phyloP scores from a whole-genome alignment of 2,888 invertebrate species.

The Epistrophella euchroma region DNA sequence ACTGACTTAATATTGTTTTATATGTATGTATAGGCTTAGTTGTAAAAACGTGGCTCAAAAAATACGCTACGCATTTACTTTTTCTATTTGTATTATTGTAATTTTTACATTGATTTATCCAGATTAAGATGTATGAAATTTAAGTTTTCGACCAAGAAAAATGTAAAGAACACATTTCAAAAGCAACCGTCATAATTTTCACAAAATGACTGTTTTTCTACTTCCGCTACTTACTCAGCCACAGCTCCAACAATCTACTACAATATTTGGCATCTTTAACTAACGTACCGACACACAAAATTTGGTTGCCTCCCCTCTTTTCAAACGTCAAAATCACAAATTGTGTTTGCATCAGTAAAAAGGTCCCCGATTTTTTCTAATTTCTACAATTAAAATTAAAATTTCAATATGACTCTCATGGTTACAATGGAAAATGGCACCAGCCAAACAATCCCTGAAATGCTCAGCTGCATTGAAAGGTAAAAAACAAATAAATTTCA shows the following conservation, averaged over 20 bases:
- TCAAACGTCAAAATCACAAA: constrained; percentile 61
- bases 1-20: no score
- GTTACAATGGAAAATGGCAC: constrained; percentile 84
- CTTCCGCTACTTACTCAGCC: neutral
- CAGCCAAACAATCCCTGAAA: constrained; percentile 89
- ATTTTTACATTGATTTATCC: no score
- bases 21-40: no score
- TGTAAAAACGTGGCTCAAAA: no score
- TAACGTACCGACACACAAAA: constrained; percentile 43
- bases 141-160: neutral
- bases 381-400: constrained; percentile 39
- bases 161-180: neutral
- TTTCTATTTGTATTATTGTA: no score
- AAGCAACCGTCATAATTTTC: neutral
- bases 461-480: constrained; percentile 97
- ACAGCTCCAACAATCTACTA: constrained; percentile 37
- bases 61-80: no score
- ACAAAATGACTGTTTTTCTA: neutral
- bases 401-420: constrained; percentile 80
- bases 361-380: constrained; percentile 45
- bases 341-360: constrained; percentile 66
- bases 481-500: constrained; percentile 81
- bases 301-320: constrained; percentile 50
- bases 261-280: neutral
- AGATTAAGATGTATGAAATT: no score